These are phyloP conservation scores for Eretmocerus hayati DNA, from an alignment of 2,888 invertebrate genomes.

Conservation along the genomic window DNA sequence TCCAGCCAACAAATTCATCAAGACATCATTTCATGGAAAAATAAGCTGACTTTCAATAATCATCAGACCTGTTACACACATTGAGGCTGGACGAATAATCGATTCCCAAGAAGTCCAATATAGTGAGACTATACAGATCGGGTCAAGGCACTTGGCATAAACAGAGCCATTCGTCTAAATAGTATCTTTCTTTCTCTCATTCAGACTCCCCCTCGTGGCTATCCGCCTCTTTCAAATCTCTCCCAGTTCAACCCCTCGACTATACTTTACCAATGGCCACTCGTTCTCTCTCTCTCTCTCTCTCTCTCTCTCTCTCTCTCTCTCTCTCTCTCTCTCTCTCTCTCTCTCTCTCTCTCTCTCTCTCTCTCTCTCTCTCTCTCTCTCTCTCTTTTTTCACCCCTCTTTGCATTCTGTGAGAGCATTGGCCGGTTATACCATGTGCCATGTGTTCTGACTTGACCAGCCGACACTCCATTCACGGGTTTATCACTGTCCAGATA, in stretches of 20 bases:
- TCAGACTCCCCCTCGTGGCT: too few relatives aligned
- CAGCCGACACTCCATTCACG: slow-evolving; percentile 42
- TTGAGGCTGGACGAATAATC: too few relatives aligned
- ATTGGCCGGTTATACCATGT: neutral
- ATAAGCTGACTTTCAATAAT: too few relatives aligned
- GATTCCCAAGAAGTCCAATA: too few relatives aligned
- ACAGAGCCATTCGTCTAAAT: slow-evolving; percentile 34
- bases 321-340: too few relatives aligned
- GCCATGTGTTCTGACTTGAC: too few relatives aligned
- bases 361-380: slow-evolving; percentile 10
- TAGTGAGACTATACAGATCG: too few relatives aligned
- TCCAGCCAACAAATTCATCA: too few relatives aligned
- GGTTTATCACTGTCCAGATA: slow-evolving; percentile 49
- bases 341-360: neutral
- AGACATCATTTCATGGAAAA: too few relatives aligned
- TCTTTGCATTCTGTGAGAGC: slow-evolving; percentile 13
- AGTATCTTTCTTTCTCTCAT: slow-evolving; percentile 19
- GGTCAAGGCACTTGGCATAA: slow-evolving; percentile 29
- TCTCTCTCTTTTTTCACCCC: too few relatives aligned
- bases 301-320: slow-evolving; percentile 26
- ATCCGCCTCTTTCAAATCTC: slow-evolving; percentile 7
- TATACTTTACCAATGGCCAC: slow-evolving; percentile 22
- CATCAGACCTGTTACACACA: too few relatives aligned
- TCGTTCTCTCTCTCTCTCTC: slow-evolving; percentile 25
- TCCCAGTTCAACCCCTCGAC: neutral